Conservation (phyloP, 2,888 invertebrate species). For the Scaptomyza reducta region DNA sequence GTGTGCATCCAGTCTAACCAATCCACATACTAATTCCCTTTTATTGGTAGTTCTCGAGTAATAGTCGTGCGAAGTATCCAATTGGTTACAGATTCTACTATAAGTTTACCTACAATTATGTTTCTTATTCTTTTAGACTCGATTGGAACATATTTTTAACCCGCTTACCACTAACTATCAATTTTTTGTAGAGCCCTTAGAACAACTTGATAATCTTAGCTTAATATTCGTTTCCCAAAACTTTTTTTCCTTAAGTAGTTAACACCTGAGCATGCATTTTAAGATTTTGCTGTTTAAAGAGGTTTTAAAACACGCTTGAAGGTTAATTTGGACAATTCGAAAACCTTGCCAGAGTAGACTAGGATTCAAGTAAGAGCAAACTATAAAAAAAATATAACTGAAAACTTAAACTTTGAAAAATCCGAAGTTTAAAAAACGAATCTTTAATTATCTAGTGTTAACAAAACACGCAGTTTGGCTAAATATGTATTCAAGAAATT, state of each 20-base stretch:
- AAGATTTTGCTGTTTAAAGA: not conserved
- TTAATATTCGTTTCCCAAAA: not conserved
- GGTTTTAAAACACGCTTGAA: not conserved
- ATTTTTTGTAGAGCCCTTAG: not conserved
- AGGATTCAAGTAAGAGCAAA: not conserved
- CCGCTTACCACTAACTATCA: too few species aligned
- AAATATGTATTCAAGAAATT: too few species aligned
- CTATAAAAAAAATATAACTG: too few species aligned
- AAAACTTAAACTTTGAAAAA: too few species aligned
- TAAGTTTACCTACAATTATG: not conserved
- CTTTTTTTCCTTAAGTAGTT: not conserved
- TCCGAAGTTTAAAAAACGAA: too few species aligned
- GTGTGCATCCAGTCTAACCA: slow-evolving; percentile 78
- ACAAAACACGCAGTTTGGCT: too few species aligned
- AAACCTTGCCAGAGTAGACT: too few species aligned
- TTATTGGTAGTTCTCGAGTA: not conserved
- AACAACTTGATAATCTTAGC: not conserved
- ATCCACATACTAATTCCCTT: not conserved
- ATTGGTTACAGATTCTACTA: too few species aligned
- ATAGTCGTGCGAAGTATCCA: too few species aligned
- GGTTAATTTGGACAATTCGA: too few species aligned
- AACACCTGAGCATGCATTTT: not conserved
- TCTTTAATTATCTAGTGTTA: too few species aligned
- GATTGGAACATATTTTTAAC: too few species aligned
- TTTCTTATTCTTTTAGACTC: not conserved